These are phyloP conservation scores for Caenorhabditis becei DNA, from an alignment of 2,888 invertebrate species.

Conservation along the genomic window DNA sequence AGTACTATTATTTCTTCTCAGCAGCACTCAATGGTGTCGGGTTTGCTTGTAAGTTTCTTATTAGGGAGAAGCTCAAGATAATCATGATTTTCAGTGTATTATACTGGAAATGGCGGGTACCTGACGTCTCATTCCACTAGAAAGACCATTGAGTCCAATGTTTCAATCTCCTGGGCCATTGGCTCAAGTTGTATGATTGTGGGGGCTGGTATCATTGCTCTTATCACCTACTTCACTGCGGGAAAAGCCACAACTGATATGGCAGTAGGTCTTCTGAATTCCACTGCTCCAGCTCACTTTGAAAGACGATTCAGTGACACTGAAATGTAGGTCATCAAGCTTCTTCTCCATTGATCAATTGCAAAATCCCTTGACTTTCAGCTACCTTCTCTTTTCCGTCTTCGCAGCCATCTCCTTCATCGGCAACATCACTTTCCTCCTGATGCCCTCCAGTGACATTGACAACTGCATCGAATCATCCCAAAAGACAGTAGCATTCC, in stretches of 20 bases:
- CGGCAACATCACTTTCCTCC: slow-evolving; percentile 64
- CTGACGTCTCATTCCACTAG: slow-evolving; percentile 68
- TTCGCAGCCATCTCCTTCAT: slow-evolving; percentile 64
- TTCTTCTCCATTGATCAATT: neutral
- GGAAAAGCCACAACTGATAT: slow-evolving; percentile 14
- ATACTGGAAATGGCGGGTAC: slow-evolving; percentile 71
- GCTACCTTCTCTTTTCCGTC: slow-evolving; percentile 65
- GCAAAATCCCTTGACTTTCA: slow-evolving; percentile 5
- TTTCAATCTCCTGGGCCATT: slow-evolving; percentile 70
- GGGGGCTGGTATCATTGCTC: slow-evolving; percentile 63
- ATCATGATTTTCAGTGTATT: slow-evolving; percentile 62
- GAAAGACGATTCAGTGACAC: slow-evolving; percentile 58
- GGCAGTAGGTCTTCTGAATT: slow-evolving; percentile 16
- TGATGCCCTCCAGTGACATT: slow-evolving; percentile 64
- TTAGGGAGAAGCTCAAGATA: neutral
- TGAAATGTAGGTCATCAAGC: slow-evolving; percentile 50
- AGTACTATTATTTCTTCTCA: slow-evolving; percentile 66
- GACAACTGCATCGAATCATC: slow-evolving; percentile 67
- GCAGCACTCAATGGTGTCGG: slow-evolving; percentile 67
- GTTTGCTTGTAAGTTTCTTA: slow-evolving; percentile 65
- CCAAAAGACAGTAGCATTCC: slow-evolving; percentile 55
- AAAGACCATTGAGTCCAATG: slow-evolving; percentile 69
- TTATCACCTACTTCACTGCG: slow-evolving; percentile 57
- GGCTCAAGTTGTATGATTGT: slow-evolving; percentile 69
- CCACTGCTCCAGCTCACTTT: slow-evolving; percentile 22